Evolutionary conservation across 2,888 invertebrate genomes (phyloP), one percentile per base, ranked within the genome.

Genomic region (Leptinotarsa tumamoca): DNA sequence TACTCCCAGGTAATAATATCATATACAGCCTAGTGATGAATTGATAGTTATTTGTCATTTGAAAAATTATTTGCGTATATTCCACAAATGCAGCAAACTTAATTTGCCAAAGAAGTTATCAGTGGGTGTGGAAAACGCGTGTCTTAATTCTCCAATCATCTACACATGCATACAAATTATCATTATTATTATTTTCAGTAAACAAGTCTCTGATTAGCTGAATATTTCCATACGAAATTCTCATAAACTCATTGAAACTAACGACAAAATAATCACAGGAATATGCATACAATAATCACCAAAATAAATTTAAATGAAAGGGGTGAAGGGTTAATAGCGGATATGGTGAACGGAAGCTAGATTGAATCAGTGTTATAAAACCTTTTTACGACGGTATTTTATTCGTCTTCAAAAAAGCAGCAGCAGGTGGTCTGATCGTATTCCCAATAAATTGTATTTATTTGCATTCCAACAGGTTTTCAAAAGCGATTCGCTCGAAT

Each of bases 271-370:
- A 63, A 63, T 63, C 63, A 63, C 33, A 63, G 33, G 63, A 63
- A 63, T 63, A 63, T 63, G 63, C 63, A 63, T 63, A 63, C 63
- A 63, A 63, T 71, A 61, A 61, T 71, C 67, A 50, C 54, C 18
- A 67, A 63, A 74, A 56, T 70, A 74, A 63, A 71, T 77, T 68
- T 63, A 68, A 68, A 67, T 73, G 76, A 66, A 67, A 63, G 72
- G 76, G 68, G 67, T 67, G 66, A 71, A 68, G 79, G 75, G 75
- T 79, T 75, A 79, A 77, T 77, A 73, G 68, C 77, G 80, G 79
- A 78, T 78, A 78, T 75, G 77, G 74, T 72, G 72, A 79, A 77
- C 80, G 82, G 82, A 82, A 82, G 76, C 75, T 76, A 80, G 81
- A 81, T 79, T 76, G 74, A 79, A 80, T 80, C 80, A 72, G 75